Evolutionary conservation across 2,113 vertebrate species (phyloP).

Genomic region (Ammodytes dubius): DNA sequence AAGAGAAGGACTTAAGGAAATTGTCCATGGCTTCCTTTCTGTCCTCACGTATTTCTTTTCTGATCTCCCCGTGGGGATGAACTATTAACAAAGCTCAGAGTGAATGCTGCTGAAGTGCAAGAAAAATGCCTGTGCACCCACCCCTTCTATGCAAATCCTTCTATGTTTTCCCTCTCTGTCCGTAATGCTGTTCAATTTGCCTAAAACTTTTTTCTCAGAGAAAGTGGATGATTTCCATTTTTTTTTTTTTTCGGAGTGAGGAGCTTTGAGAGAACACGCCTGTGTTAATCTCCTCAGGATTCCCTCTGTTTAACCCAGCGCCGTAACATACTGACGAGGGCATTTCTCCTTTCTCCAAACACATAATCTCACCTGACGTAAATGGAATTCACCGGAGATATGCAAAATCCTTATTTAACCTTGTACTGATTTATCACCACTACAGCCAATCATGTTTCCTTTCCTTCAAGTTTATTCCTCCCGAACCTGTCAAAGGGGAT

Average conservation of each 20-base stretch:
- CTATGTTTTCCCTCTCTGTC: constrained; percentile 41
- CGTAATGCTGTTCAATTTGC: constrained; percentile 52
- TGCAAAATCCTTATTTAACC: constrained; percentile 56
- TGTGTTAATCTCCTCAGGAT: constrained; percentile 67
- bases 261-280: constrained; percentile 57
- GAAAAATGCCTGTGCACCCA: constrained; percentile 59
- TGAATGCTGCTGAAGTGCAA: constrained; percentile 58
- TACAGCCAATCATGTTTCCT: constrained; percentile 38
- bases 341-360: constrained; percentile 51
- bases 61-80: constrained; percentile 49
- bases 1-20: constrained; percentile 56
- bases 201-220: constrained; percentile 58
- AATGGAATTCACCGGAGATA: constrained; percentile 38
- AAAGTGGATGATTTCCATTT: constrained; percentile 74
- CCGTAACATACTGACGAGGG: constrained; percentile 30
- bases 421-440: constrained; percentile 53
- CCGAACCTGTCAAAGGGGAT: constrained; percentile 30
- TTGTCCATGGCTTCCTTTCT: constrained; percentile 37
- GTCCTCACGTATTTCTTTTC: constrained; percentile 31
- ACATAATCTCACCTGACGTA: constrained; percentile 53
- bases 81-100: constrained; percentile 55
- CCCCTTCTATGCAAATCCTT: constrained; percentile 48
- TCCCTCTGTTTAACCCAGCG: constrained; percentile 43
- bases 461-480: constrained; percentile 29
- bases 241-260: constrained; percentile 57